phyloP scores from a whole-genome alignment of 2,113 vertebrate genomes.

The Catagonus wagneri region DNA sequence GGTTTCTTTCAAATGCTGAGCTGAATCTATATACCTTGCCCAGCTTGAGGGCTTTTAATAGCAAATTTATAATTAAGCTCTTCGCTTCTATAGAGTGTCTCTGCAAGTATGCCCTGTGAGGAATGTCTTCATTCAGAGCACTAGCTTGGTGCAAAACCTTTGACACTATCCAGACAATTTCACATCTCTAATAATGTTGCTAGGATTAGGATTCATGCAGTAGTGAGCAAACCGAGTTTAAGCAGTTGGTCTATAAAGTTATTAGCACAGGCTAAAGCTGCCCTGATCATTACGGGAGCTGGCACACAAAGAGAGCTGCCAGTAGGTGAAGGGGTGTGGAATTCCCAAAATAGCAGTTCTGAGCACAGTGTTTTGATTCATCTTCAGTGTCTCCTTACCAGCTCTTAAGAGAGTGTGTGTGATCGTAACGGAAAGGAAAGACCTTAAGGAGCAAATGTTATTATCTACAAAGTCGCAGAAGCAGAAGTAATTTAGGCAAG shows the following conservation, averaged over 20 bases:
- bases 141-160: neutral
- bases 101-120: neutral
- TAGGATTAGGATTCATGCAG: neutral
- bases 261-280: neutral
- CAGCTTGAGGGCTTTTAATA: neutral
- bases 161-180: neutral
- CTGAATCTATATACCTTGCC: neutral
- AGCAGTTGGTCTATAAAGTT: neutral
- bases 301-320: neutral
- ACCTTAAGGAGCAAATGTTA: neutral
- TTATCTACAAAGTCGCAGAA: neutral
- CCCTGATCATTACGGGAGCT: neutral
- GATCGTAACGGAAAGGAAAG: neutral
- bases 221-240: neutral
- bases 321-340: neutral
- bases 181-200: neutral
- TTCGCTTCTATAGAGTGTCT: neutral
- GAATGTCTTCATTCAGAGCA: neutral
- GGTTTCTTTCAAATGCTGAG: neutral
- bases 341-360: neutral
- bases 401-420: neutral
- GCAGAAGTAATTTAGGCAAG: conserved; percentile 22
- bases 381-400: neutral
- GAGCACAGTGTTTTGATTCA: neutral
- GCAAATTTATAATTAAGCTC: neutral